Conservation (phyloP, 2,888 invertebrate genomes). For the Metellina segmentata region DNA sequence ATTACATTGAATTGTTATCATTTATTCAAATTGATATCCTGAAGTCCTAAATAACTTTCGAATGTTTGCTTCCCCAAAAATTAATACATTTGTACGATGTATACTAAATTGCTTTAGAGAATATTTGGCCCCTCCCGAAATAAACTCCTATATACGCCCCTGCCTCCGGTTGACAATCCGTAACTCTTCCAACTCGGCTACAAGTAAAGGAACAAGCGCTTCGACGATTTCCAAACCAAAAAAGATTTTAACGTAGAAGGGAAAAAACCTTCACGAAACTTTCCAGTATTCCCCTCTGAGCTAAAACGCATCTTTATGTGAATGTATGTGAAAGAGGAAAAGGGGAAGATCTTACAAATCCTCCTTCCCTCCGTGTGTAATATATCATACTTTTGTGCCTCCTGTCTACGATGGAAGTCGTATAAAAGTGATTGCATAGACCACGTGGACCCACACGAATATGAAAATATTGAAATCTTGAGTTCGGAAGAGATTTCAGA, state of each 20-base stretch:
- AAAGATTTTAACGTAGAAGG: neutral
- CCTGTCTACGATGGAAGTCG: neutral
- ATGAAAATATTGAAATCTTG: neutral
- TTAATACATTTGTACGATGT: no score
- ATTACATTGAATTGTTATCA: no score
- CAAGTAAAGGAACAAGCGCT: neutral
- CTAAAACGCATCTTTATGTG: neutral
- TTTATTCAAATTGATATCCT: no score
- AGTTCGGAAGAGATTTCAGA: neutral
- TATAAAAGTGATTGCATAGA: neutral
- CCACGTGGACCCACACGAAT: neutral
- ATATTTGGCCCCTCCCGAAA: no score
- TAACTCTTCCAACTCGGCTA: neutral
- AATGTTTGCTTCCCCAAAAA: no score
- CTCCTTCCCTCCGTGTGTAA: neutral
- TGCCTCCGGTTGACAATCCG: no score
- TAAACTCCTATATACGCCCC: no score
- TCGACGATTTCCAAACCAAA: neutral
- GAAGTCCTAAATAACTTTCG: no score
- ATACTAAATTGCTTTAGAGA: no score
- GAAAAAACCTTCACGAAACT: neutral
- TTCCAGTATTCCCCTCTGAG: neutral
- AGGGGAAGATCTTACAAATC: neutral
- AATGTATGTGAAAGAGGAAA: neutral
- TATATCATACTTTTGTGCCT: slow-evolving; percentile 1